Conservation (phyloP, 2,113 vertebrate species). For the Ptychochromis oligacanthus region DNA sequence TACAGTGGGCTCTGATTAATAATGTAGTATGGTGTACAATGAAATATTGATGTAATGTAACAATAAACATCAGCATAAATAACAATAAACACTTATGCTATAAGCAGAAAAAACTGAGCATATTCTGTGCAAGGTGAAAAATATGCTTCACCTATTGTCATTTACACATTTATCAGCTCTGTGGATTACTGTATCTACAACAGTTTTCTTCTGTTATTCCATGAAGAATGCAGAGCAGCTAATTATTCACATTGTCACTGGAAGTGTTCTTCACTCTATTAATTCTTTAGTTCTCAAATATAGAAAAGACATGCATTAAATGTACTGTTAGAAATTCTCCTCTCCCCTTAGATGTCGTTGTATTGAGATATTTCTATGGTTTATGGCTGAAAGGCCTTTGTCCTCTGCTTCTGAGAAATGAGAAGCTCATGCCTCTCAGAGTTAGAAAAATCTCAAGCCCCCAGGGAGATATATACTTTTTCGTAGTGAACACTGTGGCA, state of each 20-base stretch:
- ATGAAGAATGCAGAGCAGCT: background rate
- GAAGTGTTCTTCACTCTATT: background rate
- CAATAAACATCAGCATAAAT: background rate
- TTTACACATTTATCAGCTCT: background rate
- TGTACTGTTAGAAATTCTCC: slow-evolving; percentile 31
- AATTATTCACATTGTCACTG: slow-evolving; percentile 8
- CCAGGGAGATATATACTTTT: slow-evolving; percentile 49
- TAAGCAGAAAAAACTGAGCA: background rate
- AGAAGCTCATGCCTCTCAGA: slow-evolving; percentile 36
- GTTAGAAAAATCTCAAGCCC: slow-evolving; percentile 34
- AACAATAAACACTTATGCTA: background rate
- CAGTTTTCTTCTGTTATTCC: background rate
- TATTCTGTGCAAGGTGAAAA: background rate
- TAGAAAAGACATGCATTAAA: background rate
- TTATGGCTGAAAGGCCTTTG: slow-evolving; percentile 56
- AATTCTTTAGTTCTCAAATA: background rate
- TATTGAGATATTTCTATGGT: slow-evolving; percentile 59
- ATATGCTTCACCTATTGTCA: background rate
- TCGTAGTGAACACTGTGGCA: slow-evolving; percentile 45
- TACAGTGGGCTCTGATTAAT: background rate
- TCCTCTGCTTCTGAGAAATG: slow-evolving; percentile 34
- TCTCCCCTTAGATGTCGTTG: slow-evolving; percentile 41
- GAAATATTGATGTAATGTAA: background rate
- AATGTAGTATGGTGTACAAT: background rate
- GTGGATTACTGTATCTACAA: background rate